Percentiles rank a stretch among this genome's conserved stretches.
Evolutionary conservation across 2,797 vertebrate genomes (phyloP).

Genomic region (Coreius guichenoti): DNA sequence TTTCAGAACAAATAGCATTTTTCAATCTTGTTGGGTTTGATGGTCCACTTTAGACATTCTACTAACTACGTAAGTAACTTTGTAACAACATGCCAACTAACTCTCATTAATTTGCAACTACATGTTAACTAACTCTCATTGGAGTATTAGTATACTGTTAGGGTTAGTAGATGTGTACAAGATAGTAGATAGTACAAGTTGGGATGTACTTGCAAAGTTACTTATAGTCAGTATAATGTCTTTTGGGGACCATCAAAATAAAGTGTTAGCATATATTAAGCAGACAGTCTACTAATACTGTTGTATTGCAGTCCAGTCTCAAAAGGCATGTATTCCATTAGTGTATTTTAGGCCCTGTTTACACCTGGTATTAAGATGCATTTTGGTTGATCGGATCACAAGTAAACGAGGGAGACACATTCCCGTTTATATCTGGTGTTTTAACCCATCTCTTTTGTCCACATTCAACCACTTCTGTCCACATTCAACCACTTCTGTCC

Average conservation of each 20-base stretch:
- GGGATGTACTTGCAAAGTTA: not conserved
- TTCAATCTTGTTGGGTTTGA: not conserved
- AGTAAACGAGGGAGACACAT: not conserved
- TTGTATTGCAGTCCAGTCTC: not conserved
- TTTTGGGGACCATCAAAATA: not conserved
- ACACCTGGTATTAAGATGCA: not conserved
- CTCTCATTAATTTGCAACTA: not conserved
- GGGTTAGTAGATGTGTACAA: not conserved
- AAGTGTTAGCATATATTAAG: too few relatives aligned
- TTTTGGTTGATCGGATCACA: not conserved
- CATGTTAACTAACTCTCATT: not conserved
- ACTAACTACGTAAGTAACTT: not conserved
- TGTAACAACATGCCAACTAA: not conserved
- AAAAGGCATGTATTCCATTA: not conserved
- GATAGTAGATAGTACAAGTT: too few relatives aligned
- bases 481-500: not conserved
- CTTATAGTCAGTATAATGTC: not conserved
- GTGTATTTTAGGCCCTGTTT: not conserved
- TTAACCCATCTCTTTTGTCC: not conserved
- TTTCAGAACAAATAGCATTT: constrained; percentile 1
- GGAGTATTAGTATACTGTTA: not conserved
- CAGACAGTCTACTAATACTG: not conserved
- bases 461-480: not conserved
- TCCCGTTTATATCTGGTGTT: not conserved
- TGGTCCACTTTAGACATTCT: not conserved